Evolutionary conservation across 2,888 invertebrate genomes (phyloP).

Genomic region (Xanthia icteritia): DNA sequence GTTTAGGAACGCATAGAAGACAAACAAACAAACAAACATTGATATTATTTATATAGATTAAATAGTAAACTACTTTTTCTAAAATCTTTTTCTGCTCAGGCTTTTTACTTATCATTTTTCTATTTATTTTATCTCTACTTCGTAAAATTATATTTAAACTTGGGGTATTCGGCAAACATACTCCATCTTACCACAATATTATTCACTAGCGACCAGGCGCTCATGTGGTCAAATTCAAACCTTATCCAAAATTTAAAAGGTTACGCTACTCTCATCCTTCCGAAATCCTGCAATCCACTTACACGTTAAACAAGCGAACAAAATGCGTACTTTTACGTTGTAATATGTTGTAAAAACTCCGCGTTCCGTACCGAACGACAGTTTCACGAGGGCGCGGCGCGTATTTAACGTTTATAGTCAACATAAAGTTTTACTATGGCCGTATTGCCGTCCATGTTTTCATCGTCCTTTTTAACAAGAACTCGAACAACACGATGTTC

Average conservation of each 20-base stretch:
- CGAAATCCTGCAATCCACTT: slow-evolving; percentile 25
- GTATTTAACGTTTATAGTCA: slow-evolving; percentile 64
- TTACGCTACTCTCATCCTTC: neutral
- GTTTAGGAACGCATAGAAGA: too few species aligned
- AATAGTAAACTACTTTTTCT: neutral
- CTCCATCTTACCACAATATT: neutral
- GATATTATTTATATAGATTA: too few species aligned
- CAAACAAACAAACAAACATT: too few species aligned
- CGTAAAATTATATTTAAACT: neutral
- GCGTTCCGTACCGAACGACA: slow-evolving; percentile 44
- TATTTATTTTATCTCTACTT: neutral
- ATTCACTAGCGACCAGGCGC: neutral
- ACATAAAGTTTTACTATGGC: slow-evolving; percentile 64
- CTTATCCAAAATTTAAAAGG: neutral
- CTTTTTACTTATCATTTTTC: neutral
- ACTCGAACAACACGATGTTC: slow-evolving; percentile 11
- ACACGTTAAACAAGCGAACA: slow-evolving; percentile 28
- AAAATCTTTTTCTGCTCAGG: neutral
- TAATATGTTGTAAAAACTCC: slow-evolving; percentile 43
- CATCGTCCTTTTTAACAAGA: slow-evolving; percentile 45
- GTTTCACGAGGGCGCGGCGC: slow-evolving; percentile 51
- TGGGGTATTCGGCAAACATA: neutral
- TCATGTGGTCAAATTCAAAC: neutral
- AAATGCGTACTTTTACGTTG: slow-evolving; percentile 46
- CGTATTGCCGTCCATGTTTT: slow-evolving; percentile 36